Conservation (phyloP, 1,140 invertebrate species). For the Aphelinus certus region DNA sequence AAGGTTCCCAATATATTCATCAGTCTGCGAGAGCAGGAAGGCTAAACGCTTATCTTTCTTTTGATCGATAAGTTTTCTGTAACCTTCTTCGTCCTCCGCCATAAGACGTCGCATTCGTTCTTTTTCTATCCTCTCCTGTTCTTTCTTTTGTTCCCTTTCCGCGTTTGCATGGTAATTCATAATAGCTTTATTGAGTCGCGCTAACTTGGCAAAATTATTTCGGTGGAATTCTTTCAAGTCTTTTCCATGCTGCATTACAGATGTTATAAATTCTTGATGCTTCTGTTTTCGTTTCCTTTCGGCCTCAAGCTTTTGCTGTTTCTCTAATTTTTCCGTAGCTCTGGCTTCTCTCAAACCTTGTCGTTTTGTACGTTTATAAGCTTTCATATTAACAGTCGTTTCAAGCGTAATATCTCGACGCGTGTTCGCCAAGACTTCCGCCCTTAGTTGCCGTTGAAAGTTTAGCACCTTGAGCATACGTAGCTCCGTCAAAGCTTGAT, state of each 20-base stretch:
- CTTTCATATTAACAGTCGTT: constrained; percentile 95
- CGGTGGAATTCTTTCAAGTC: constrained; percentile 97
- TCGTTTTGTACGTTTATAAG: constrained; percentile 94
- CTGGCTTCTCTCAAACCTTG: constrained; percentile 95
- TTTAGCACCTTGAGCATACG: constrained; percentile 91
- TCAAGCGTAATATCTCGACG: constrained; percentile 94
- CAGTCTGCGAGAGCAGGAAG: constrained; percentile 96
- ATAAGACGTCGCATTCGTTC: constrained; percentile 98
- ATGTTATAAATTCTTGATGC: constrained; percentile 94
- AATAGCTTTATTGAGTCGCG: constrained; percentile 93
- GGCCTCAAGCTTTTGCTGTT: constrained; percentile 97
- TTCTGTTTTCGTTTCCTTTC: constrained; percentile 95
- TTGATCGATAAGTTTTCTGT: constrained; percentile 98
- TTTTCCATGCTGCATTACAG: constrained; percentile 95
- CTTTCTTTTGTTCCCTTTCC: constrained; percentile 98
- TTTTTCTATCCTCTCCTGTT: constrained; percentile 98
- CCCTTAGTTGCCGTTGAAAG: constrained; percentile 90
- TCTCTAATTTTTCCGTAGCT: constrained; percentile 97
- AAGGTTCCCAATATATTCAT: constrained; percentile 97
- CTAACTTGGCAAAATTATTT: constrained; percentile 88
- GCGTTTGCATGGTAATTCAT: constrained; percentile 97
- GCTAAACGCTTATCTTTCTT: constrained; percentile 99
- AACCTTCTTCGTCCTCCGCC: constrained; percentile 95
- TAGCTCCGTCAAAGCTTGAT: constrained; percentile 94
- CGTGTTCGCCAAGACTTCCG: constrained; percentile 80